These are phyloP conservation scores for Aproaerema taeniolella DNA, from an alignment of 2,888 invertebrate species.

Conservation along the genomic window DNA sequence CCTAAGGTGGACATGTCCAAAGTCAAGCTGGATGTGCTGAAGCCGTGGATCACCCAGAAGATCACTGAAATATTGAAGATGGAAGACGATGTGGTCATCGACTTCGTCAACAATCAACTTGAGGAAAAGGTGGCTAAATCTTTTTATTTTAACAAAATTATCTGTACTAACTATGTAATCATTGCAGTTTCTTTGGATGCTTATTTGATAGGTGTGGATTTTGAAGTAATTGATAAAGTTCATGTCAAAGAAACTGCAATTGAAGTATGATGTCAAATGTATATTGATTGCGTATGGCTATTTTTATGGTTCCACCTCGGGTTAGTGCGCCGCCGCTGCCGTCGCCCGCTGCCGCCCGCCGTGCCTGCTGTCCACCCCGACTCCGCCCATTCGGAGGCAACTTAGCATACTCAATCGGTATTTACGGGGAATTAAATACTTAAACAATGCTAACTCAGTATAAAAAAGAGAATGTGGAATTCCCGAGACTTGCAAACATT, in stretches of 20 bases:
- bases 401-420: conserved; percentile 75
- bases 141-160: conserved; percentile 26
- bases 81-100: conserved; percentile 99
- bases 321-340: conserved; percentile 66
- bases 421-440: conserved; percentile 76
- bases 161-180: conserved; percentile 63
- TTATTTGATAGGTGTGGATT: conserved; percentile 22
- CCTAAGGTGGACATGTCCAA: conserved; percentile 99
- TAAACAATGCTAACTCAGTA: conserved; percentile 60
- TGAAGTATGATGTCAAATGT: conserved; percentile 64
- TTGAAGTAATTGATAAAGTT: conserved; percentile 15
- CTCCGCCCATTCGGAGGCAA: conserved; percentile 68
- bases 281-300: conserved; percentile 77
- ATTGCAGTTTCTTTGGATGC: conserved; percentile 71
- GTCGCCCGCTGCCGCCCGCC: conserved; percentile 38
- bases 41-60: conserved; percentile 99
- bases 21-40: conserved; percentile 97
- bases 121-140: conserved; percentile 89
- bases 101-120: conserved; percentile 98
- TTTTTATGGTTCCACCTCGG: conserved; percentile 72
- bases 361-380: conserved; percentile 46
- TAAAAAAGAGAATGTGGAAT: conserved; percentile 46
- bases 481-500: conserved; percentile 35
- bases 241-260: conserved; percentile 66
- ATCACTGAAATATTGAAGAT: conserved; percentile 97